Conservation (phyloP, 2,113 vertebrate genomes). For the Myotis lucifugus region DNA sequence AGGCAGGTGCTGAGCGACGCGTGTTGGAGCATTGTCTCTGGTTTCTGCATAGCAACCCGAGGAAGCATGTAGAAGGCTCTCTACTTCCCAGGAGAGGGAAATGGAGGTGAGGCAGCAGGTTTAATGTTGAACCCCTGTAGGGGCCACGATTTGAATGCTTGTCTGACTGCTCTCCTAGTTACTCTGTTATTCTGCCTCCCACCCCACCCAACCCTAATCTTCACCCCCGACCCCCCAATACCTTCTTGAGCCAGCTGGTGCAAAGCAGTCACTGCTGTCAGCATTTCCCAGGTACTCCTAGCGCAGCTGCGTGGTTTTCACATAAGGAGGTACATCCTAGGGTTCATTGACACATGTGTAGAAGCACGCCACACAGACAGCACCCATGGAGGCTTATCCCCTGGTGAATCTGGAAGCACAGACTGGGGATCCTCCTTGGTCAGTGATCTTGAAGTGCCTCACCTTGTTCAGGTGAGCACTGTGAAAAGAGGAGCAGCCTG, state of each 20-base stretch:
- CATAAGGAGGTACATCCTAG: background rate
- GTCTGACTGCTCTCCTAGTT: background rate
- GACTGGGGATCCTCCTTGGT: background rate
- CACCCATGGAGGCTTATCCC: background rate
- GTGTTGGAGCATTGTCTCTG: background rate
- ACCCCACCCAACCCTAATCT: too few species aligned
- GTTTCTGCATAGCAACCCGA: background rate
- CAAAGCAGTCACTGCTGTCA: background rate
- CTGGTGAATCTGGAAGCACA: background rate
- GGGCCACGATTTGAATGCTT: background rate
- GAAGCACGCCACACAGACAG: background rate
- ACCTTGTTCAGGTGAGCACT: background rate
- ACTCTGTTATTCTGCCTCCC: background rate
- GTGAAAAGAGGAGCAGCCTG: background rate
- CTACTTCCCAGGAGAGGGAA: background rate
- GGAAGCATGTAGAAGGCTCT: too few species aligned
- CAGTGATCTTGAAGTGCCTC: background rate
- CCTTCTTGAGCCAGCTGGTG: background rate
- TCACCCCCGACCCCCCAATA: fast-evolving
- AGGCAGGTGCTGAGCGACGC: background rate
- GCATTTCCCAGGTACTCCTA: background rate
- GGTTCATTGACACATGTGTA: background rate
- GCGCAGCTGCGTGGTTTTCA: background rate
- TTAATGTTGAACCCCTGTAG: background rate
- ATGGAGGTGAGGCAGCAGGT: background rate